Evolutionary conservation across 2,113 vertebrate species (phyloP).

Genomic region (Cryptomyrus ogoouensis): DNA sequence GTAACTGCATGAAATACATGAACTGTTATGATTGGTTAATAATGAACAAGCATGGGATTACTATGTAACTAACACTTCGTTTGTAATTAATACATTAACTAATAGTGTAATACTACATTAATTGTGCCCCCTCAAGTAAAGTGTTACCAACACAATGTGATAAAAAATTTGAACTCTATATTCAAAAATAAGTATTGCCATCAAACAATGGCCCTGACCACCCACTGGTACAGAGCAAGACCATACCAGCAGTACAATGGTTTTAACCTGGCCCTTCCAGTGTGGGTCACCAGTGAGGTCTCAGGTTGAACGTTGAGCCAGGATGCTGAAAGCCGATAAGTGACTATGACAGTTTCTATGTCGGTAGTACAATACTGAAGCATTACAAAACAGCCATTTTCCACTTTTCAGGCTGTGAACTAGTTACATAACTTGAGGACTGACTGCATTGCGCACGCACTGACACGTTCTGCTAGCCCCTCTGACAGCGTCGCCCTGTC

Average conservation of each 20-base stretch:
- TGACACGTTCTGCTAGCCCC: neutral
- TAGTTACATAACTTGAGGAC: neutral
- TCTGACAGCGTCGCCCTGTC: neutral
- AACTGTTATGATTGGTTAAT: neutral
- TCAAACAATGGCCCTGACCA: neutral
- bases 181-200: neutral
- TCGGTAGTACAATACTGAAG: neutral
- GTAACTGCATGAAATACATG: neutral
- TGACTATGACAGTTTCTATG: neutral
- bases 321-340: neutral
- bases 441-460: neutral
- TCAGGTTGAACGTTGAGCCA: neutral
- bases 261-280: neutral
- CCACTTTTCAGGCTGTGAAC: neutral
- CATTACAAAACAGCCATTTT: neutral
- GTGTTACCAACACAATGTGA: neutral
- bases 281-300: neutral
- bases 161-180: no score
- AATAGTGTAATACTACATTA: neutral
- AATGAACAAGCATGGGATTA: neutral
- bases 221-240: neutral
- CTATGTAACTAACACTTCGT: neutral
- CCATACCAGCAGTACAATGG: neutral
- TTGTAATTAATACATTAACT: neutral
- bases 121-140: neutral